A percentile compares a stretch with the other conserved stretches of the same genome.
Conservation (phyloP, 2,888 invertebrate genomes). For the Caenorhabditis angaria region DNA sequence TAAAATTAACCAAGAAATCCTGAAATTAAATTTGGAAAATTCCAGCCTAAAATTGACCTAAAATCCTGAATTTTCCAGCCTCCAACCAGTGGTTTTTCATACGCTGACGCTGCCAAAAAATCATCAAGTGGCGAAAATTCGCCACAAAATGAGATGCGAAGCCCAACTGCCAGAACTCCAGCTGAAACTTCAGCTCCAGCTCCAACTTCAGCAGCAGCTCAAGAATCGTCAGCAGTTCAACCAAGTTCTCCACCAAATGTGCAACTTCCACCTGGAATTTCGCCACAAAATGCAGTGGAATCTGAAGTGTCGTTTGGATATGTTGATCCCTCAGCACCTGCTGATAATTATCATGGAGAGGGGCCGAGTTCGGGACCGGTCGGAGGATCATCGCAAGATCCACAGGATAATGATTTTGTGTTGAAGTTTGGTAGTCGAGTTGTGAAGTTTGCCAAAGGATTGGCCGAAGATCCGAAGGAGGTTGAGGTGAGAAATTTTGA, state of each 20-base stretch:
- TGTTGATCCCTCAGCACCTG: neutral
- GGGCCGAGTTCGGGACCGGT: neutral
- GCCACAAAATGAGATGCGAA: conserved; percentile 20
- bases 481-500: neutral
- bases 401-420: conserved; percentile 9
- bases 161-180: neutral
- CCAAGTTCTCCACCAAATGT: neutral
- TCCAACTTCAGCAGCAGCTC: neutral
- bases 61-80: conserved; percentile 5
- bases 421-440: neutral
- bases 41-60: neutral
- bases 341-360: neutral
- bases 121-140: conserved; percentile 37
- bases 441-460: neutral
- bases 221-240: neutral
- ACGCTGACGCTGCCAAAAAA: conserved; percentile 49
- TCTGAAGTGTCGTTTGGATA: neutral
- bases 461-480: neutral
- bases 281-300: neutral
- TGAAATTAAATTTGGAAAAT: no score
- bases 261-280: neutral
- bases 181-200: no score
- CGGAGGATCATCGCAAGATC: no score
- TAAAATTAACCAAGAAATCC: neutral
- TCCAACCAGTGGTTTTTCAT: conserved; percentile 28